A percentile compares a stretch with the other conserved stretches of the same genome.
These are phyloP conservation scores for Nannobrachium achirus DNA, from an alignment of 2,113 vertebrate genomes.

Conservation along the genomic window DNA sequence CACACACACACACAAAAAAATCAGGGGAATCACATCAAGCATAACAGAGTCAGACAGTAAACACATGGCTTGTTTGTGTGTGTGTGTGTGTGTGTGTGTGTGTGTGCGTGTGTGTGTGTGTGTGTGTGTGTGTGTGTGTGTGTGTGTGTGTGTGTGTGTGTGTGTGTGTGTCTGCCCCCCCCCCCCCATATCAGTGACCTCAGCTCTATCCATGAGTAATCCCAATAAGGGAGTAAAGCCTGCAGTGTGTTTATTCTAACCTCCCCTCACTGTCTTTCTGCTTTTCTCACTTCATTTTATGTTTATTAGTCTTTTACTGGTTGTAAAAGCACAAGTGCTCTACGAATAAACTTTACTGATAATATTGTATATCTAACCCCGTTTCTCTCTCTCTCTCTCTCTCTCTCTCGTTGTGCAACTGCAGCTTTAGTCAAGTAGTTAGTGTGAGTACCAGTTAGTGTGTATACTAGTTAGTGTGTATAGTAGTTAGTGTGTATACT, in stretches of 20 bases:
- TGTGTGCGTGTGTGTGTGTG: conserved; percentile 8
- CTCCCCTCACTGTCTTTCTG: neutral
- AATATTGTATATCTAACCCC: too few species aligned
- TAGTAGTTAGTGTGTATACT: too few species aligned
- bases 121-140: neutral
- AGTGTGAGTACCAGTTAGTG: too few species aligned
- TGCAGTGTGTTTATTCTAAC: neutral
- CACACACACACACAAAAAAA: too few species aligned
- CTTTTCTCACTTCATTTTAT: neutral
- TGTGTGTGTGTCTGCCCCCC: conserved; percentile 2
- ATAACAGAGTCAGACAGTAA: neutral
- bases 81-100: neutral
- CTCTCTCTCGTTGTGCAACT: too few species aligned
- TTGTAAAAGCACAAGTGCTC: too few species aligned
- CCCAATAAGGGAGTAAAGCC: conserved; percentile 3
- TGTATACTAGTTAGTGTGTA: too few species aligned
- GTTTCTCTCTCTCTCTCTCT: too few species aligned
- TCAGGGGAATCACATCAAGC: neutral
- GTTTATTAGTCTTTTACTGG: too few species aligned
- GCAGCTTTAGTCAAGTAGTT: too few species aligned
- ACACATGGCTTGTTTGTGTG: neutral
- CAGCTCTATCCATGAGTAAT: conserved; percentile 4
- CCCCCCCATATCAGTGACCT: conserved; percentile 23
- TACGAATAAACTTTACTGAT: too few species aligned
- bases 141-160: neutral